Percentiles rank a stretch among this genome's conserved stretches.
phyloP scores from a whole-genome alignment of 2,797 vertebrate genomes.

The Malacoctenus gilli region DNA sequence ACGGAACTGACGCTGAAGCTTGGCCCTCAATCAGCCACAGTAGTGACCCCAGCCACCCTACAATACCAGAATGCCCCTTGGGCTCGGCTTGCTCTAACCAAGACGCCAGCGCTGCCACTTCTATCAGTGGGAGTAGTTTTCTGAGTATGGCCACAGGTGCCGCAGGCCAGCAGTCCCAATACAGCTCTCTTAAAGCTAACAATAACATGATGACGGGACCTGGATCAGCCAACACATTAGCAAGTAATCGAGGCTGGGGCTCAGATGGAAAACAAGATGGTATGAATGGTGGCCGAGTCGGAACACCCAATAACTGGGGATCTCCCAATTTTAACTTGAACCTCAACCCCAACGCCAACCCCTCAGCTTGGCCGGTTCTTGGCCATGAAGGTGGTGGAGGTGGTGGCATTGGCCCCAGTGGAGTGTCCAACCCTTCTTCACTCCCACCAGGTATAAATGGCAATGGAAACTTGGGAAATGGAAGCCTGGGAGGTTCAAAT shows the following conservation, averaged over 20 bases:
- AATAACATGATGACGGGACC: conserved; percentile 88
- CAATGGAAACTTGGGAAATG: conserved; percentile 80
- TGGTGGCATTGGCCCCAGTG: conserved; percentile 81
- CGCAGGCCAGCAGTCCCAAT: conserved; percentile 91
- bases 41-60: conserved; percentile 82
- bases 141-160: conserved; percentile 95
- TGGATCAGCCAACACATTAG: conserved; percentile 82
- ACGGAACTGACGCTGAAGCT: conserved; percentile 88
- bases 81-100: conserved; percentile 87
- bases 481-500: conserved; percentile 82
- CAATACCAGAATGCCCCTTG: conserved; percentile 88
- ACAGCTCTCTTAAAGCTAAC: conserved; percentile 87
- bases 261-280: conserved; percentile 91
- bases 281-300: conserved; percentile 64
- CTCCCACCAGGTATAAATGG: conserved; percentile 70
- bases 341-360: conserved; percentile 96
- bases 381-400: conserved; percentile 89
- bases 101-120: conserved; percentile 65
- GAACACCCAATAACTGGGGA: conserved; percentile 71
- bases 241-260: conserved; percentile 81
- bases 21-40: conserved; percentile 88
- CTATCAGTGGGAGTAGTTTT: conserved; percentile 76
- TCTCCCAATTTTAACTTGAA: conserved; percentile 94
- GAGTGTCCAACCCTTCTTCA: conserved; percentile 63
- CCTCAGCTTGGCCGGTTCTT: conserved; percentile 94